Evolutionary conservation across 2,797 vertebrate genomes (phyloP).

Genomic region (Tragopan temminckii): DNA sequence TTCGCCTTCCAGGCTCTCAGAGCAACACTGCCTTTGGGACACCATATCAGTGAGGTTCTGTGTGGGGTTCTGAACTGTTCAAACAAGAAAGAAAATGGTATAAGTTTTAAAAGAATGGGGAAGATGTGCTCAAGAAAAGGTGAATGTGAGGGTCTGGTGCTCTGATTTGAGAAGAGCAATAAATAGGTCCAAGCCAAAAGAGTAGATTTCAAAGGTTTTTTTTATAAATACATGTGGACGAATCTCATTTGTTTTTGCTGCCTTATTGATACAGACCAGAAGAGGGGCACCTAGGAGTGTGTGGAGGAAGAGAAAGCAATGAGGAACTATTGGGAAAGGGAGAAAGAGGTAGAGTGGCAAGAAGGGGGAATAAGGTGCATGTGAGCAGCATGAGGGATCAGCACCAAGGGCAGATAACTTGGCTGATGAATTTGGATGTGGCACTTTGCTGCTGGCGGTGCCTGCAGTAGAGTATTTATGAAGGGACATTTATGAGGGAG

Average conservation of each 20-base stretch:
- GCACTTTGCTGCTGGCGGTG: not conserved
- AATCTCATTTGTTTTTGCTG: not conserved
- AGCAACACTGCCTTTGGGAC: not conserved
- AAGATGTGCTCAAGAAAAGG: not conserved
- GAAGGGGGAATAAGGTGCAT: not conserved
- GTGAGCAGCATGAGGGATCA: not conserved
- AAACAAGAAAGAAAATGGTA: not conserved
- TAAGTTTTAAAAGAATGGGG: not conserved
- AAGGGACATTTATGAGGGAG: not conserved
- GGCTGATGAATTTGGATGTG: not conserved
- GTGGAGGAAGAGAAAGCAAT: not conserved
- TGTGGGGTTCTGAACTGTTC: not conserved
- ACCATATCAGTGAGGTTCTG: not conserved
- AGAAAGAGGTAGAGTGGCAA: not conserved
- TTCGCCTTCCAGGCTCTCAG: not conserved
- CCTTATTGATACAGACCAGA: not conserved
- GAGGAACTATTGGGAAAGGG: not conserved
- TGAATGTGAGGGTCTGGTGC: not conserved
- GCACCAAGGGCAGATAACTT: not conserved
- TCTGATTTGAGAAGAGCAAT: not conserved
- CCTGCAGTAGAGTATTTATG: not conserved
- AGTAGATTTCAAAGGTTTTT: not conserved
- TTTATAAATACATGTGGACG: not conserved
- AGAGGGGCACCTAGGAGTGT: not conserved
- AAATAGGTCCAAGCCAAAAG: not conserved